Conservation (phyloP, 2,113 vertebrate genomes). For the Turdus rufiventris region DNA sequence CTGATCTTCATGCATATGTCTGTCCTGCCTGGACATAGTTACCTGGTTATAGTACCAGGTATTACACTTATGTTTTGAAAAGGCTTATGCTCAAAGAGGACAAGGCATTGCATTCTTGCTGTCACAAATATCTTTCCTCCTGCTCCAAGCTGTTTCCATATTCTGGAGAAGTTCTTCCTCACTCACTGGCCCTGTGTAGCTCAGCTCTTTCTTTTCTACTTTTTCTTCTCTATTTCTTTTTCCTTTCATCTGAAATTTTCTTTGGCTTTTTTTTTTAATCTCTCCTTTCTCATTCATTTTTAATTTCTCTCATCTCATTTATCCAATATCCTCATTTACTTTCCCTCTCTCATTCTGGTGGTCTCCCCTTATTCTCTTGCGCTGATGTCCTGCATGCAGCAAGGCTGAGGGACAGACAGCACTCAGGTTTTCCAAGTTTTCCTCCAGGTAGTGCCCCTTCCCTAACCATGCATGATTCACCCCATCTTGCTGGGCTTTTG, state of each 20-base stretch:
- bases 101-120: background rate
- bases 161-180: background rate
- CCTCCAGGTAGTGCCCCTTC: background rate
- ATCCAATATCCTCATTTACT: background rate
- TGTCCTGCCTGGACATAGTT: background rate
- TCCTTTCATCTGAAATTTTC: background rate
- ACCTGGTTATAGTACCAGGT: background rate
- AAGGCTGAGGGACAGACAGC: background rate
- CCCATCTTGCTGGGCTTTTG: background rate
- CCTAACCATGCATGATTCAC: background rate
- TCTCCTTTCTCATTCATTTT: background rate
- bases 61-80: slow-evolving; percentile 9
- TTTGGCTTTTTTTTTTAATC: background rate
- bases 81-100: background rate
- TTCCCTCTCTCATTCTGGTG: background rate
- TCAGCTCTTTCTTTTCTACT: background rate
- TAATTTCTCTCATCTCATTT: background rate
- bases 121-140: background rate
- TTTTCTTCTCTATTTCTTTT: background rate
- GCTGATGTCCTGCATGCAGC: background rate
- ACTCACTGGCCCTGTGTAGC: background rate
- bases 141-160: background rate
- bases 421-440: background rate
- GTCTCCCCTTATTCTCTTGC: background rate
- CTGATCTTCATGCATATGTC: background rate